Evolutionary conservation across 2,888 invertebrate species (phyloP).

Genomic region (Adineta ricciae): DNA sequence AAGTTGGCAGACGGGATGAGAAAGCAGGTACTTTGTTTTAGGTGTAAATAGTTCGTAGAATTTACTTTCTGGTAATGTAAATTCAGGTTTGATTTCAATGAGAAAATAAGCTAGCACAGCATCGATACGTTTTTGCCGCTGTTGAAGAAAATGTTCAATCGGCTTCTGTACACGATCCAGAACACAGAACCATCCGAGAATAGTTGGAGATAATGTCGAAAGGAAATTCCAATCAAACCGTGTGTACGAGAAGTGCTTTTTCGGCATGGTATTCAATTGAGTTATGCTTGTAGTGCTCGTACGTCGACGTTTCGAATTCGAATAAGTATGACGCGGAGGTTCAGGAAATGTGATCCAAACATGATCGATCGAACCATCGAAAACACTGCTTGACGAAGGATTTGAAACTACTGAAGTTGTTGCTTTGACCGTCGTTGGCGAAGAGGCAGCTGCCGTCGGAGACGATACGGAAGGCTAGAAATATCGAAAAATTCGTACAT

Average conservation of each 20-base stretch:
- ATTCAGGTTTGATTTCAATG: neutral
- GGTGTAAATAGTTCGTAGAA: neutral
- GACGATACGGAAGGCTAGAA: too few relatives aligned
- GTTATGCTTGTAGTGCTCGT: neutral
- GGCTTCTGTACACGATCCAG: neutral
- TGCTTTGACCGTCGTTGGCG: neutral
- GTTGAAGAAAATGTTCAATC: neutral
- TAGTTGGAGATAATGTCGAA: neutral
- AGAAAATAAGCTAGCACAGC: neutral
- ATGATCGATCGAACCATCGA: constrained; percentile 9
- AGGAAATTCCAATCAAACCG: constrained; percentile 11
- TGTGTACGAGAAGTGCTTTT: neutral
- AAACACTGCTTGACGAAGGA: neutral
- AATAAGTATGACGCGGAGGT: neutral
- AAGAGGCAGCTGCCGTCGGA: neutral
- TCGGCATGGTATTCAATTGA: neutral
- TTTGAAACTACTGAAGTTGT: neutral
- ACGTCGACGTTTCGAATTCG: neutral
- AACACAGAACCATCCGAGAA: constrained; percentile 15
- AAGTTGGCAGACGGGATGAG: neutral
- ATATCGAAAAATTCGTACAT: too few relatives aligned
- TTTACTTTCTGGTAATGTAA: neutral
- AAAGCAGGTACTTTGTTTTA: neutral
- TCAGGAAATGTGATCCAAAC: constrained; percentile 3
- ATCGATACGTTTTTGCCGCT: neutral